Base-by-base conservation (phyloP, 2,797 vertebrate species). In the Ispidina picta region DNA sequence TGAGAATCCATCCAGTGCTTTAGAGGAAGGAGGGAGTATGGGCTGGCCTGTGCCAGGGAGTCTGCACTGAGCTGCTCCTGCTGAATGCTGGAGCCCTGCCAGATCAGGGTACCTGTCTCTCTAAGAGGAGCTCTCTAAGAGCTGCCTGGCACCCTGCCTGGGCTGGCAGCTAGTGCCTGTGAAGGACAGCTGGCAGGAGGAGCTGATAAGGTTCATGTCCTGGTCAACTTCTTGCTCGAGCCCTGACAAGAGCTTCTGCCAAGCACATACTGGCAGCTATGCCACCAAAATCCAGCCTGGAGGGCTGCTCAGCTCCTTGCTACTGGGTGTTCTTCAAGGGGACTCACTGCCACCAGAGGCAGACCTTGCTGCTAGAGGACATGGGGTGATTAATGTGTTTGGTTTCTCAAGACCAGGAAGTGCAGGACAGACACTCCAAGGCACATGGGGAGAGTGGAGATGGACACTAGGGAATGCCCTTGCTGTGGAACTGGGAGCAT, bases 231-330 rank as follows among this genome's bases (percentile, higher is more conserved):
- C 51, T 63, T 49, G 18, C 54, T 52, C 29, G 44, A 91, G 86
- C 49, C 44, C 12, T 0, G 0, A 4, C 14, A 51, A 76, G 56
- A 78, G 28, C 0, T 35, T 73, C 46, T 81, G 75, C 70, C 4
- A 54, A 41, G 80, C 35, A 29, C 39, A 41, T 3, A 19, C 28
- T 17, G 33, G 62, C 69, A 83, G 28, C 65, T 55, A 49, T 66
- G 72, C 35, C 73, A 64, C 80, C 66, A 48, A 46, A 73, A 60
- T 71, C 23, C 71, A 58, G 52, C 46, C 74, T 65, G 74, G 51
- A 35, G 62, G 16, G 16, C 15, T 1, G 1, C 59, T 62, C 0
- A 0, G 33, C n/a, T 54, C 48, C 58, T 22, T 25, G 54, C 10
- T 78, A 23, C 80, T 29, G 14, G 22, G 5, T 19, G 43, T 1